Percentiles rank a stretch among this genome's conserved stretches.
Conservation (phyloP, 2,797 vertebrate genomes). For the Phalanger gymnotis region DNA sequence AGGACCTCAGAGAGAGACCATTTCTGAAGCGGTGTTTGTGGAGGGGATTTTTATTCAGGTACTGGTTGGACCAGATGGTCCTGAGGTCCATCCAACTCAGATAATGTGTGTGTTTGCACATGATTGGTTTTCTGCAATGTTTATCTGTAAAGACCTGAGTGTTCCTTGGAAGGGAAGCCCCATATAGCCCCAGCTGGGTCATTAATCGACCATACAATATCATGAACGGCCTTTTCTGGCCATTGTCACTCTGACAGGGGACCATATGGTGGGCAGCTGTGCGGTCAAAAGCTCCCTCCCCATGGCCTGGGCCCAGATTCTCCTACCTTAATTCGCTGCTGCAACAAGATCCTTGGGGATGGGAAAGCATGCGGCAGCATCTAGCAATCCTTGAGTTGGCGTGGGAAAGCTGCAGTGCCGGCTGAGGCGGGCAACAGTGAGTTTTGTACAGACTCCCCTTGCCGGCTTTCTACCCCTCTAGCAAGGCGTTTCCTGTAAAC, state of each 20-base stretch:
- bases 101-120: background rate
- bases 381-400: background rate
- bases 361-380: background rate
- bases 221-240: conserved; percentile 19
- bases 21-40: background rate
- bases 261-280: conserved; percentile 6
- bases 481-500: conserved; percentile 86
- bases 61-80: background rate
- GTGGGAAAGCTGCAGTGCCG: background rate
- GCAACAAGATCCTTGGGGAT: background rate
- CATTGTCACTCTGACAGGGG: background rate
- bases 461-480: conserved; percentile 82
- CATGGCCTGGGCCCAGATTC: background rate
- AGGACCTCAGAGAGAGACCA: background rate
- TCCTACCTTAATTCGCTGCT: conserved; percentile 81
- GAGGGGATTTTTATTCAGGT: background rate
- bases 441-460: conserved; percentile 68
- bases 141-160: background rate
- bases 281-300: background rate
- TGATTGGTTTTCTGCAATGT: background rate
- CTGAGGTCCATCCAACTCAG: background rate
- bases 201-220: background rate
- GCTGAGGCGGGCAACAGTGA: conserved; percentile 59
- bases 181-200: background rate
- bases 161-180: conserved; percentile 16